Conservation (phyloP, 37 sponge, comb jelly and placozoan genomes). For the Halichondria panicea region DNA sequence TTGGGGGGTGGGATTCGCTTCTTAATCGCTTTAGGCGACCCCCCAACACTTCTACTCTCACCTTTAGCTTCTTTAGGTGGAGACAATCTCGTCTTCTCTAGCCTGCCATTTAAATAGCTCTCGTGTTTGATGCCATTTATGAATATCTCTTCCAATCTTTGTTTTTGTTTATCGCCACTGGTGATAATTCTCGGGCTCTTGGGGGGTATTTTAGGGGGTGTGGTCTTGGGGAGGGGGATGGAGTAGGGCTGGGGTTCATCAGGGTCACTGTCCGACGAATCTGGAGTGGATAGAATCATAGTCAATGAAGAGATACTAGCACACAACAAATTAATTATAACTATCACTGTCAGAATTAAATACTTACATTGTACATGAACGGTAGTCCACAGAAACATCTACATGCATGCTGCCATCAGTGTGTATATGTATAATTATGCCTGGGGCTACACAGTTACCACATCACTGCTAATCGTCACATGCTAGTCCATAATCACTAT, state of each 20-base stretch:
- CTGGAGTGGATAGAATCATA: not conserved
- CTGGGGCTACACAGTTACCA: too few relatives aligned
- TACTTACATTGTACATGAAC: too few relatives aligned
- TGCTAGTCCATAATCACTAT: too few relatives aligned
- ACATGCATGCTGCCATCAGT: too few relatives aligned
- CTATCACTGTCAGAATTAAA: too few relatives aligned
- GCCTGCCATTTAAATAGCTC: not conserved
- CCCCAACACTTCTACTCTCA: too few relatives aligned
- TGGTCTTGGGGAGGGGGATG: conserved; percentile 29
- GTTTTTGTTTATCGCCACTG: too few relatives aligned
- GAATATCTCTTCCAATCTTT: not conserved
- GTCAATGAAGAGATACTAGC: not conserved
- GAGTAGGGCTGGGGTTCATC: not conserved
- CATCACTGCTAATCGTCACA: too few relatives aligned
- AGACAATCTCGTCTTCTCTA: not conserved
- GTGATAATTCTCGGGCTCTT: too few relatives aligned
- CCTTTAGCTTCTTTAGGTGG: not conserved
- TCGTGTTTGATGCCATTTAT: not conserved
- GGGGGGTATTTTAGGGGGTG: conserved; percentile 8
- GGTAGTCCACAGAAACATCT: too few relatives aligned
- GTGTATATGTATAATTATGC: too few relatives aligned
- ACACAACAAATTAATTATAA: too few relatives aligned
- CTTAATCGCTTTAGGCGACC: not conserved
- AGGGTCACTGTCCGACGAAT: conserved; percentile 15
- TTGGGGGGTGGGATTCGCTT: conserved; percentile 40